Evolutionary conservation across 1,140 invertebrate species (phyloP).

Genomic region (Heliothis virescens): DNA sequence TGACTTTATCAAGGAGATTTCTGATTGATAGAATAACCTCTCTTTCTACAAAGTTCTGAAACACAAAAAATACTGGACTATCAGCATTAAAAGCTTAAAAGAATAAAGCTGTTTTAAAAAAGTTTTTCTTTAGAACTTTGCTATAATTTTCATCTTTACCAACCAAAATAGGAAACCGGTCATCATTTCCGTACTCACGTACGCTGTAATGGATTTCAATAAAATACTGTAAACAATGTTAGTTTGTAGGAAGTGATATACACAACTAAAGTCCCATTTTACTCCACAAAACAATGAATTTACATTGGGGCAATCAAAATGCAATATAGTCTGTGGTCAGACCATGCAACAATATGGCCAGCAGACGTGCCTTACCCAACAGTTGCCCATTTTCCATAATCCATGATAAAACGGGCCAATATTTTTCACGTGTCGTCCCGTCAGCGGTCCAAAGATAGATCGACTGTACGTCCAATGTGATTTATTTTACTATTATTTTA

Average conservation of each 20-base stretch:
- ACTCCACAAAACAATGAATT: neutral
- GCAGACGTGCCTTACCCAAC: constrained; percentile 17
- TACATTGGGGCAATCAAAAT: constrained; percentile 20
- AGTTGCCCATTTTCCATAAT: constrained; percentile 39
- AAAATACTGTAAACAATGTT: too few species aligned
- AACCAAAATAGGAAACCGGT: too few species aligned
- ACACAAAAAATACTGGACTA: too few species aligned
- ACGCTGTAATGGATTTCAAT: too few species aligned
- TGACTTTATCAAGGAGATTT: neutral
- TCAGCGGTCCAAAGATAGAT: constrained; percentile 59
- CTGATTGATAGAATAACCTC: neutral
- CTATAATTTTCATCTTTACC: too few species aligned
- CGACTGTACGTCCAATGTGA: constrained; percentile 57
- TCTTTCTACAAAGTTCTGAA: neutral
- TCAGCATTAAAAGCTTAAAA: too few species aligned
- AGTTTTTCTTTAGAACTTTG: too few species aligned
- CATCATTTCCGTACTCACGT: too few species aligned
- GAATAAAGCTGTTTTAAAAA: too few species aligned
- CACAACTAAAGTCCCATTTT: too few species aligned
- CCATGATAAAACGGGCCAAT: constrained; percentile 61
- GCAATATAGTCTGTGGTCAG: constrained; percentile 8
- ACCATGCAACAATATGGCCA: neutral
- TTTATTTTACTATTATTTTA: constrained; percentile 61
- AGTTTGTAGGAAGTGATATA: too few species aligned
- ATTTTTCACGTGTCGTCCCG: constrained; percentile 51